Evolutionary conservation across 2,113 vertebrate species (phyloP).

Genomic region (Hypocryptadius cinnamomeus): DNA sequence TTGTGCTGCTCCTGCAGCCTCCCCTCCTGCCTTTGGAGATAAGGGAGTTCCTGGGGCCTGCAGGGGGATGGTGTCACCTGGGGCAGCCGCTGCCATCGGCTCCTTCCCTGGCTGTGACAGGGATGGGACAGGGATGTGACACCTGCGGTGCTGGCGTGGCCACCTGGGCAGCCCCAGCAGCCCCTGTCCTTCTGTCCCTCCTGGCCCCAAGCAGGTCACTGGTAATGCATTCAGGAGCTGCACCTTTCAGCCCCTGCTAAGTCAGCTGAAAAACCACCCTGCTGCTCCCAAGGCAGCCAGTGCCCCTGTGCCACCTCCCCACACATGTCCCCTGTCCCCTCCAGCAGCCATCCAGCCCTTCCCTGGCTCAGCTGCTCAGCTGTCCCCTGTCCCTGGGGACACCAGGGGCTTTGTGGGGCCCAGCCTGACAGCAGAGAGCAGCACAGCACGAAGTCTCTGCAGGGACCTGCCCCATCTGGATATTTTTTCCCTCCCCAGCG

Average conservation of each 20-base stretch:
- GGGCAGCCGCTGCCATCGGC: background rate
- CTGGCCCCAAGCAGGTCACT: background rate
- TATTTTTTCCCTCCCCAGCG: background rate
- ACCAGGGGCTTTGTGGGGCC: background rate
- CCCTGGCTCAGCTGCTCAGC: background rate
- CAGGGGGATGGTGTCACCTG: background rate
- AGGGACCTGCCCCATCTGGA: background rate
- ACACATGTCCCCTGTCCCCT: fast-evolving
- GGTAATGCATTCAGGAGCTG: background rate
- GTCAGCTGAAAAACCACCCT: background rate
- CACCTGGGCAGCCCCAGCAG: background rate
- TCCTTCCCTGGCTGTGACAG: background rate
- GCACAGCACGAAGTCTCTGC: background rate
- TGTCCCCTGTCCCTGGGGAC: background rate
- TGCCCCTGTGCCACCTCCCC: background rate
- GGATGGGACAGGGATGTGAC: background rate
- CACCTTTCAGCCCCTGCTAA: background rate
- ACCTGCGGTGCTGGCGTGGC: fast-evolving
- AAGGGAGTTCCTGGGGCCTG: background rate
- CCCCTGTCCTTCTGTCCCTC: background rate
- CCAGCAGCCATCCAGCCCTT: background rate
- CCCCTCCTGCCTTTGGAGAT: background rate
- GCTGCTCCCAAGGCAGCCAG: background rate
- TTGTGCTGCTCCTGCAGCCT: background rate
- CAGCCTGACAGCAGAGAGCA: background rate